A percentile compares a stretch with the other conserved stretches of the same genome.
These are phyloP conservation scores for Bellardia bayeri DNA, from an alignment of 2,888 invertebrate species.

Conservation along the genomic window DNA sequence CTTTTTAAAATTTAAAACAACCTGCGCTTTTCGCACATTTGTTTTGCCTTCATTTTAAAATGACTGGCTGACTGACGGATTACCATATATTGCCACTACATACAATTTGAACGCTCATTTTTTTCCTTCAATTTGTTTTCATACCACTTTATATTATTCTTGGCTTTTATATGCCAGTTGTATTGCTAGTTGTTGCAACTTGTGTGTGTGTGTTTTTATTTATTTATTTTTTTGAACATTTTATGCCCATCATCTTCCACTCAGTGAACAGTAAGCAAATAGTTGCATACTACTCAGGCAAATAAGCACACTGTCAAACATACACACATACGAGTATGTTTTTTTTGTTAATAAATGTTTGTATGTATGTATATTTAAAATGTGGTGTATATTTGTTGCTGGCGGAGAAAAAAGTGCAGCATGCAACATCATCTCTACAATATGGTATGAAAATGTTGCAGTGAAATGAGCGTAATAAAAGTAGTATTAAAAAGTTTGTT, in stretches of 20 bases:
- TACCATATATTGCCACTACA: constrained; percentile 51
- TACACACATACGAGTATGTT: neutral
- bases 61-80: constrained; percentile 66
- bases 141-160: constrained; percentile 59
- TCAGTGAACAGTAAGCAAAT: constrained; percentile 72
- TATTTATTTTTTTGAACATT: constrained; percentile 36
- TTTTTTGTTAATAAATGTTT: too few relatives aligned
- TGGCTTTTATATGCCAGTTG: constrained; percentile 51
- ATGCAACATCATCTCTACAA: constrained; percentile 33
- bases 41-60: constrained; percentile 36
- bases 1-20: neutral
- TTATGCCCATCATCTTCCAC: constrained; percentile 73
- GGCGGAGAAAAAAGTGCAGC: constrained; percentile 26
- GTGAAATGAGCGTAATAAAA: constrained; percentile 79
- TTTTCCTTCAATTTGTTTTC: constrained; percentile 47
- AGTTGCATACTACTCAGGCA: constrained; percentile 43
- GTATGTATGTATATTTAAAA: constrained; percentile 14
- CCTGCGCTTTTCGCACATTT: neutral
- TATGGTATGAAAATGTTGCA: constrained; percentile 64
- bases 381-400: constrained; percentile 44
- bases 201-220: constrained; percentile 1
- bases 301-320: neutral
- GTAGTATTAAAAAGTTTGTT: constrained; percentile 76
- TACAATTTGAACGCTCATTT: constrained; percentile 33
- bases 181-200: constrained; percentile 51